Evolutionary conservation across 2,888 invertebrate species (phyloP).

Genomic region (Drosophila peninsularis): DNA sequence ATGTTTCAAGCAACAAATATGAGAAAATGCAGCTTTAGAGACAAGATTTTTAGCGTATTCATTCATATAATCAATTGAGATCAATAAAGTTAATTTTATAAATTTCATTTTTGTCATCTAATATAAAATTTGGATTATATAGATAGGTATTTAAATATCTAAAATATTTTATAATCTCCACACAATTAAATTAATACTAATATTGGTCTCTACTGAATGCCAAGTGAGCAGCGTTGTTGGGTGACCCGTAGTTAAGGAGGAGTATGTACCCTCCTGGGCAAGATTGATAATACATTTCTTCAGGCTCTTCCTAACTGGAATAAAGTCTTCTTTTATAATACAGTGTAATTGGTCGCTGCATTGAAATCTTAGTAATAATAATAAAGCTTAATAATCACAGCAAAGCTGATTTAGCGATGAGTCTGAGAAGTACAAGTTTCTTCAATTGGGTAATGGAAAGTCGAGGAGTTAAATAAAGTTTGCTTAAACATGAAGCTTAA

Average conservation of each 20-base stretch:
- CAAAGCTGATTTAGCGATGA: not conserved
- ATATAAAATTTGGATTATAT: too few relatives aligned
- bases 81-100: too few relatives aligned
- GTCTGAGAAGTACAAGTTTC: not conserved
- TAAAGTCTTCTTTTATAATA: too few relatives aligned
- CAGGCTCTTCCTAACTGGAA: too few relatives aligned
- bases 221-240: not conserved
- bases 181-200: not conserved
- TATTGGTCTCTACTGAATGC: not conserved
- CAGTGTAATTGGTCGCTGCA: too few relatives aligned
- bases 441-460: not conserved
- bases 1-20: too few relatives aligned
- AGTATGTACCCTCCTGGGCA: not conserved
- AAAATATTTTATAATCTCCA: too few relatives aligned
- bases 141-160: too few relatives aligned
- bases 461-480: not conserved
- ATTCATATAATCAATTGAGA: too few relatives aligned
- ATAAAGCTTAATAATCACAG: not conserved
- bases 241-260: not conserved
- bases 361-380: not conserved
- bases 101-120: too few relatives aligned
- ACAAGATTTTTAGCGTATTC: too few relatives aligned
- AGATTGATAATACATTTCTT: not conserved
- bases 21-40: too few relatives aligned
- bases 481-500: not conserved